Percentiles rank a stretch among this genome's conserved stretches.
Conservation (phyloP, 2,797 vertebrate species). For the Chaunax sp. region DNA sequence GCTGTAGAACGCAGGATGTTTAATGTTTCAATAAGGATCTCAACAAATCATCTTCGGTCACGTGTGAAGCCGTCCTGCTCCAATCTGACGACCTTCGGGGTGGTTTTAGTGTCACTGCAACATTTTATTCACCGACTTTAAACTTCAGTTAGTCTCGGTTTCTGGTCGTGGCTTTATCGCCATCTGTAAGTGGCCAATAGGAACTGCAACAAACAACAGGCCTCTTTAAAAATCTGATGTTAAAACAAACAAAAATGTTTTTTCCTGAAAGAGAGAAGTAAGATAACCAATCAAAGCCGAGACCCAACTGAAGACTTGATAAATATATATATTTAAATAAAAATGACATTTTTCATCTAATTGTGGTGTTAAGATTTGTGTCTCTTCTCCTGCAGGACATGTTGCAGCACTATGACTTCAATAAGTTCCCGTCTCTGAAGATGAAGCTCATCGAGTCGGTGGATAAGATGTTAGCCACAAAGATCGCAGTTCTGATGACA, state of each 20-base stretch:
- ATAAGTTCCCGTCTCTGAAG: slow-evolving; percentile 94
- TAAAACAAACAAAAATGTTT: neutral
- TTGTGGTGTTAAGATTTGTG: neutral
- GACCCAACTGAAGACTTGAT: too few species aligned
- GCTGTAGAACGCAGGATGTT: slow-evolving; percentile 33
- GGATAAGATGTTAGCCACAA: slow-evolving; percentile 94
- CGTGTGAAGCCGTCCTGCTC: neutral
- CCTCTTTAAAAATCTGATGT: neutral
- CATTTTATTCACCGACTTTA: neutral
- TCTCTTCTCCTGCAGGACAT: slow-evolving; percentile 85
- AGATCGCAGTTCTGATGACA: slow-evolving; percentile 91
- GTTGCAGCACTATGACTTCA: slow-evolving; percentile 94
- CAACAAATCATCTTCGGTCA: slow-evolving; percentile 1
- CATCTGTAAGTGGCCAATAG: neutral
- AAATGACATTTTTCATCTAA: too few species aligned
- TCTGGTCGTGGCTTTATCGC: neutral
- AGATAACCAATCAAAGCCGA: too few species aligned
- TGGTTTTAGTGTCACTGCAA: neutral
- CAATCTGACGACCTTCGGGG: neutral
- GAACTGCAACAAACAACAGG: neutral
- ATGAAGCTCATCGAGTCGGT: slow-evolving; percentile 94
- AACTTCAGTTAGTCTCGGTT: neutral
- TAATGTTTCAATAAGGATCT: neutral
- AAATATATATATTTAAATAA: too few species aligned
- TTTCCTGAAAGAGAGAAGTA: too few species aligned